These are phyloP conservation scores for Bombus ignitus DNA, from an alignment of 1,140 invertebrate species.

Conservation along the genomic window DNA sequence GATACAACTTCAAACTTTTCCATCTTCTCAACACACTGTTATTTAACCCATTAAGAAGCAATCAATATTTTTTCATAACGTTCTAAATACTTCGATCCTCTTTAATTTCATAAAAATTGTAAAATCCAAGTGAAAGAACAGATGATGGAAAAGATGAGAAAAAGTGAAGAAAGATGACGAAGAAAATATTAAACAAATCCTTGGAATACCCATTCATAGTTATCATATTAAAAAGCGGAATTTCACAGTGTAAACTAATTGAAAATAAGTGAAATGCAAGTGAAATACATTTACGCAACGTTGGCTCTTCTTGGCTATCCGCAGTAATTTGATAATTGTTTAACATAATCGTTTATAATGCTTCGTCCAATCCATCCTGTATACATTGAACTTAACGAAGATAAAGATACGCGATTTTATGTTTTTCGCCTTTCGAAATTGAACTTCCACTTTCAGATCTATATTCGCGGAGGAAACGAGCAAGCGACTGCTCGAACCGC, in stretches of 20 bases:
- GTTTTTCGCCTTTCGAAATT: background rate
- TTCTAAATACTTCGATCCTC: background rate
- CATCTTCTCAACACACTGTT: background rate
- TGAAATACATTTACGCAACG: background rate
- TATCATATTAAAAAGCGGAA: background rate
- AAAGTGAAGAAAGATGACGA: too few relatives aligned
- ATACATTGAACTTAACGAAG: too few relatives aligned
- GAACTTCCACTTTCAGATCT: background rate
- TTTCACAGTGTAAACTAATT: too few relatives aligned
- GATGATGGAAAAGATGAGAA: too few relatives aligned
- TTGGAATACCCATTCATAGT: background rate
- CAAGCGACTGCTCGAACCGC: background rate
- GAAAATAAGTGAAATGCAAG: background rate
- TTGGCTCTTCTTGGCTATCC: background rate
- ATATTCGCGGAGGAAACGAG: slow-evolving; percentile 11
- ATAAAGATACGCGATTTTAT: background rate
- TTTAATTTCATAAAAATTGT: background rate
- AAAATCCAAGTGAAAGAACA: too few relatives aligned
- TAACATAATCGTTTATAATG: too few relatives aligned
- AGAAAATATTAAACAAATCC: background rate
- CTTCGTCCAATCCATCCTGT: too few relatives aligned
- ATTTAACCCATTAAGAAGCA: background rate
- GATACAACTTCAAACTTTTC: background rate
- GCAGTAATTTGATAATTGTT: too few relatives aligned
- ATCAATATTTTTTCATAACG: background rate